Percentiles rank a stretch among this genome's conserved stretches.
Conservation (phyloP, 2,113 vertebrate genomes). For the Brachyistius frenatus region DNA sequence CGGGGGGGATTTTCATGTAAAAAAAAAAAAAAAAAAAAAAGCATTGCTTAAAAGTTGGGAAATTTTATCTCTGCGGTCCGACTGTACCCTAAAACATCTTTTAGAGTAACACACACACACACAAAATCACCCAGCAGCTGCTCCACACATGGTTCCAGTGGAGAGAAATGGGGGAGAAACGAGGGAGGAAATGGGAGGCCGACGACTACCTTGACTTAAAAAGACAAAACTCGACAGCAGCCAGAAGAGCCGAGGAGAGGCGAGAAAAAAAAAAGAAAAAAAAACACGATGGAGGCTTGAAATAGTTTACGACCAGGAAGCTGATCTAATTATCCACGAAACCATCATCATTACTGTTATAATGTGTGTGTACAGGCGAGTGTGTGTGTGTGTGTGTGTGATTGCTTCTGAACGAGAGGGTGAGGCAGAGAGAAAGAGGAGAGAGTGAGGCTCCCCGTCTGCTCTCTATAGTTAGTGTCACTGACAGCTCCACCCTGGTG, state of each 20-base stretch:
- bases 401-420: neutral
- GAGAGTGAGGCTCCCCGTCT: slow-evolving; percentile 22
- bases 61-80: slow-evolving; percentile 5
- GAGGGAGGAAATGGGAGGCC: slow-evolving; percentile 5
- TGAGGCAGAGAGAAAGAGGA: slow-evolving; percentile 2
- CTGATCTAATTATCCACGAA: slow-evolving; percentile 37
- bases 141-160: slow-evolving; percentile 51
- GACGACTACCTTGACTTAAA: neutral
- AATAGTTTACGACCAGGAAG: slow-evolving; percentile 8
- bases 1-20: slow-evolving; percentile 13
- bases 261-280: neutral
- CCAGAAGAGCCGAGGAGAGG: slow-evolving; percentile 9
- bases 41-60: slow-evolving; percentile 25
- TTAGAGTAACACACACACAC: slow-evolving; percentile 27
- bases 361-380: slow-evolving; percentile 9
- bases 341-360: slow-evolving; percentile 13
- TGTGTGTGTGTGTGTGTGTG: neutral
- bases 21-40: neutral
- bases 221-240: slow-evolving; percentile 10
- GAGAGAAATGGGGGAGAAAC: slow-evolving; percentile 5
- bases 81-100: slow-evolving; percentile 15
- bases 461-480: slow-evolving; percentile 60
- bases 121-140: slow-evolving; percentile 54
- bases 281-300: slow-evolving; percentile 2
- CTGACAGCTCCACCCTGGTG: slow-evolving; percentile 65